These are phyloP conservation scores for Megaptera novaeangliae DNA, from an alignment of 2,113 vertebrate genomes.

Conservation along the genomic window DNA sequence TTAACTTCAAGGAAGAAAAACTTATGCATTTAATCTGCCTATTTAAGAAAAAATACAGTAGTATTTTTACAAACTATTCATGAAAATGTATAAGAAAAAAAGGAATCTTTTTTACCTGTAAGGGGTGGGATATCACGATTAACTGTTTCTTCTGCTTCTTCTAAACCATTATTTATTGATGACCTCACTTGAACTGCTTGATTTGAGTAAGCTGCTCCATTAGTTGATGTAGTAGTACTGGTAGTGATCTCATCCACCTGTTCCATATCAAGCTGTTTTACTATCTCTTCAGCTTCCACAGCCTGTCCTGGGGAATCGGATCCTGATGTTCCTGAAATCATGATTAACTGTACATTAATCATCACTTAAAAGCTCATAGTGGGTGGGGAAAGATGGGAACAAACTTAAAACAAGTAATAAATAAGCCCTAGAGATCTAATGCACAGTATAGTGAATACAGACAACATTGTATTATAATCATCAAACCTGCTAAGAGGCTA, in stretches of 20 bases:
- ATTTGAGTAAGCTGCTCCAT: conserved; percentile 81
- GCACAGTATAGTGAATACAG: background rate
- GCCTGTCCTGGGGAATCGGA: conserved; percentile 95
- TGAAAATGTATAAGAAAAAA: background rate
- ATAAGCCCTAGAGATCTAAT: background rate
- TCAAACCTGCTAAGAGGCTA: background rate
- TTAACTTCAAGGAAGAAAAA: conserved; percentile 43
- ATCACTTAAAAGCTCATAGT: background rate
- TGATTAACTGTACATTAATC: background rate
- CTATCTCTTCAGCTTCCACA: conserved; percentile 94
- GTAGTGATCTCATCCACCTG: conserved; percentile 92
- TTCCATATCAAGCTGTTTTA: conserved; percentile 96
- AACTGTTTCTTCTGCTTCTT: conserved; percentile 84
- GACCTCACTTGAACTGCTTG: conserved; percentile 81
- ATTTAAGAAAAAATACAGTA: background rate
- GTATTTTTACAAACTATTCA: conserved; percentile 3
- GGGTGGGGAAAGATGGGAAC: background rate
- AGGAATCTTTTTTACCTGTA: conserved; percentile 83
- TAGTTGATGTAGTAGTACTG: conserved; percentile 87
- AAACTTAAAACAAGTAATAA: background rate
- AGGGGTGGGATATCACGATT: conserved; percentile 93
- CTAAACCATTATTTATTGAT: conserved; percentile 82
- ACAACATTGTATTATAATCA: background rate
- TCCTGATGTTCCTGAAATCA: conserved; percentile 87
- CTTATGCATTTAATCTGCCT: background rate